phyloP scores from a whole-genome alignment of 2,797 vertebrate genomes.

The Typhlichthys eigenmanni region DNA sequence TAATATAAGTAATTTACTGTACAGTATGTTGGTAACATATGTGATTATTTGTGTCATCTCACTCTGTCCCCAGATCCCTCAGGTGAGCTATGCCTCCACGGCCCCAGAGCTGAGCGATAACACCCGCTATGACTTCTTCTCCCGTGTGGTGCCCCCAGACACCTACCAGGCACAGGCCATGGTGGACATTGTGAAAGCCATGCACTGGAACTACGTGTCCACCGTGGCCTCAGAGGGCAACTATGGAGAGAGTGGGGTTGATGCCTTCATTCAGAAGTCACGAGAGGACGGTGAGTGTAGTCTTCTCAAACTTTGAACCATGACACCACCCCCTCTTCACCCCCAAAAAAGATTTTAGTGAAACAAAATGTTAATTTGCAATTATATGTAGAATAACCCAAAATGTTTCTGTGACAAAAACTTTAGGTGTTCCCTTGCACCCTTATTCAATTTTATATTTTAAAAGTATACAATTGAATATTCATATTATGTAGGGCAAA shows the following conservation, averaged over 20 bases:
- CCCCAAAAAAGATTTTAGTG: not conserved
- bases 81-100: conserved; percentile 96
- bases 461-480: not conserved
- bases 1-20: too few relatives aligned
- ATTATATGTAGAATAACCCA: too few relatives aligned
- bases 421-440: not conserved
- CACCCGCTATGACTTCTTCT: conserved; percentile 97
- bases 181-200: conserved; percentile 95
- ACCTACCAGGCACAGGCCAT: conserved; percentile 97
- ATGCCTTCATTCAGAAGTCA: conserved; percentile 95
- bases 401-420: not conserved
- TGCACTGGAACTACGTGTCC: conserved; percentile 96
- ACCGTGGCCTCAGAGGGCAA: conserved; percentile 94
- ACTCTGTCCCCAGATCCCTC: conserved; percentile 83
- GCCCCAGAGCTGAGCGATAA: conserved; percentile 94
- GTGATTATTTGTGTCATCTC: conserved; percentile 6
- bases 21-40: too few relatives aligned
- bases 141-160: conserved; percentile 91
- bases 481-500: not conserved
- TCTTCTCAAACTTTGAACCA: conserved; percentile 1
- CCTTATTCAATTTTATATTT: not conserved
- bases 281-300: conserved; percentile 89
- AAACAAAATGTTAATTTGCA: not conserved
- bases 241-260: conserved; percentile 93
- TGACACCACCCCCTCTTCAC: not conserved